Conservation (phyloP, 2,797 vertebrate genomes). For the Gastrophryne carolinensis region DNA sequence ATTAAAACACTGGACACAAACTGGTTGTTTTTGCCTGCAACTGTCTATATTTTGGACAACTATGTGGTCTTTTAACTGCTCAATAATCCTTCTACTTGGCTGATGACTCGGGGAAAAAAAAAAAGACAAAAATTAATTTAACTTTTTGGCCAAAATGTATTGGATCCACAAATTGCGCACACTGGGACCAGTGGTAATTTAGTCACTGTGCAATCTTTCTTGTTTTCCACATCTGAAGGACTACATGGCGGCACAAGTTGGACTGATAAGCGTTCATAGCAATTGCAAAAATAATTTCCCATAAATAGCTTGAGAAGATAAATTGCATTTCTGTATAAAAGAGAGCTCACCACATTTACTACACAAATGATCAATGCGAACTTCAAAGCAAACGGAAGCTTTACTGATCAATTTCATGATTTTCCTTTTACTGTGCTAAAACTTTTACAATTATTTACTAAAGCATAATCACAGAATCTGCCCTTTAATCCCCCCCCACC, state of each 20-base stretch:
- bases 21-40: too few species aligned
- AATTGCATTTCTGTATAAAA: conserved; percentile 57
- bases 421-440: conserved; percentile 10
- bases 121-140: neutral
- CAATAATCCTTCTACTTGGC: neutral
- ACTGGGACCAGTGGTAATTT: neutral
- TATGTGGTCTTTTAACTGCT: too few species aligned
- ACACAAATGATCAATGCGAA: conserved; percentile 58
- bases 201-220: conserved; percentile 1
- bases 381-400: conserved; percentile 47
- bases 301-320: conserved; percentile 54
- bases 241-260: neutral
- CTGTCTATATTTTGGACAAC: too few species aligned
- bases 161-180: neutral
- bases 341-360: conserved; percentile 53
- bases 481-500: too few species aligned
- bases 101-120: too few species aligned
- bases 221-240: neutral
- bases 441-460: too few species aligned
- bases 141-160: neutral
- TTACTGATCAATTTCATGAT: conserved; percentile 23
- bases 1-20: too few species aligned
- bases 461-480: too few species aligned
- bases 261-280: neutral
- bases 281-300: conserved; percentile 16